Evolutionary conservation across 2,113 vertebrate genomes (phyloP).

Genomic region (Neodontobutis hainanensis): DNA sequence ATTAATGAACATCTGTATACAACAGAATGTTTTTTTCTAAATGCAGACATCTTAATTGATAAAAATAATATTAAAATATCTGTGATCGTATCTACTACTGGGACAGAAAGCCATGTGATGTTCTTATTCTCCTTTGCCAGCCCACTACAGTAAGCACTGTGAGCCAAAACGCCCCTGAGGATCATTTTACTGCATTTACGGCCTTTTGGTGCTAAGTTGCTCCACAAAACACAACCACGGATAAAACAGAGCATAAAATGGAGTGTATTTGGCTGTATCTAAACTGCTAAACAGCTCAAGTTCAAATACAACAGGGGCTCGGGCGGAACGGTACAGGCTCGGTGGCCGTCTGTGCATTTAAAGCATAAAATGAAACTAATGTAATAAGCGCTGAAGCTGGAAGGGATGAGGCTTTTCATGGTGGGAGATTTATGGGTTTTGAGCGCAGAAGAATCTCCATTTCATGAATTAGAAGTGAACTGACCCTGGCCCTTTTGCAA

Average conservation of each 20-base stretch:
- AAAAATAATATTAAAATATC: not conserved
- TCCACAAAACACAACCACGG: slow-evolving; percentile 10
- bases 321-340: not conserved
- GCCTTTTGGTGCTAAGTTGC: slow-evolving; percentile 17
- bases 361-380: slow-evolving; percentile 71
- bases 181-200: slow-evolving; percentile 16
- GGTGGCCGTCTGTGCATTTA: slow-evolving; percentile 43
- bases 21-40: not conserved
- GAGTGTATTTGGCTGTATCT: not conserved
- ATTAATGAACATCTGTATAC: too few relatives aligned
- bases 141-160: slow-evolving; percentile 11
- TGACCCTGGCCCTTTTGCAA: slow-evolving; percentile 51
- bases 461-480: slow-evolving; percentile 64
- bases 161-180: slow-evolving; percentile 24
- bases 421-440: slow-evolving; percentile 58
- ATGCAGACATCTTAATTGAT: not conserved
- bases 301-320: slow-evolving; percentile 7
- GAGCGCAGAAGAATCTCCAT: slow-evolving; percentile 66
- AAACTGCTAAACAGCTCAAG: not conserved
- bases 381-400: slow-evolving; percentile 53
- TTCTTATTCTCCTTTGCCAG: not conserved
- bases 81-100: not conserved
- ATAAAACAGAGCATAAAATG: slow-evolving; percentile 9
- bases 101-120: not conserved
- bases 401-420: slow-evolving; percentile 60